Percentiles rank a stretch among this genome's conserved stretches.
phyloP scores from a whole-genome alignment of 1,140 invertebrate genomes.

The Panulirus ornatus region DNA sequence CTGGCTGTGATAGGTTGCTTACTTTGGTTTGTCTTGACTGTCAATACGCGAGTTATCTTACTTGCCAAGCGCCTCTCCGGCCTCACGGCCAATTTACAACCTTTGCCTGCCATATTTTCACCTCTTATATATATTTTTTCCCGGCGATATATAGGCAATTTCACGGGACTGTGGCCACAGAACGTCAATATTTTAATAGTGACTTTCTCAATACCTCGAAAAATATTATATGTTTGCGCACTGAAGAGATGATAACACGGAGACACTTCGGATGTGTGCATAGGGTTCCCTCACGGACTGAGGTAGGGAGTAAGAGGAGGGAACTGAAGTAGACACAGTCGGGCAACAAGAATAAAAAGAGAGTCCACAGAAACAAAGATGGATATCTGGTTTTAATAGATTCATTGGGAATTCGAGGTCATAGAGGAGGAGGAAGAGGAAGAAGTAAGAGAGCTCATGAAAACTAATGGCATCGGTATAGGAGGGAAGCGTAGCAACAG shows the following conservation, averaged over 20 bases:
- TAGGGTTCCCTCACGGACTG: neutral
- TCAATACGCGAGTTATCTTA: conserved; percentile 20
- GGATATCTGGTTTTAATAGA: too few species aligned
- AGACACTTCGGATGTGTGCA: too few species aligned
- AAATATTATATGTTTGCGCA: neutral
- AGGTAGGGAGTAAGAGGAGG: too few species aligned
- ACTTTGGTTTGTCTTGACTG: conserved; percentile 13
- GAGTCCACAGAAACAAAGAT: too few species aligned
- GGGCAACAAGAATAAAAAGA: too few species aligned
- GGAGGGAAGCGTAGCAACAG: too few species aligned
- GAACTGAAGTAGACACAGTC: too few species aligned
- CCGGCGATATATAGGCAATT: conserved; percentile 3
- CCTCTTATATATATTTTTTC: neutral
- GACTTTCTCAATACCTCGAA: neutral
- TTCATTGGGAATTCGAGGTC: too few species aligned
- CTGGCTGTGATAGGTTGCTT: conserved; percentile 17
- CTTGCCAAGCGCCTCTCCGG: neutral
- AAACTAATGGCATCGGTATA: too few species aligned
- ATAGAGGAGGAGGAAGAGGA: neutral
- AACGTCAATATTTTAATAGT: neutral
- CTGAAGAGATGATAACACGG: neutral
- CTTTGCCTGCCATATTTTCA: neutral
- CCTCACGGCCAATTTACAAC: neutral
- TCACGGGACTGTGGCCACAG: neutral
- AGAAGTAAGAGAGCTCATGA: neutral